phyloP scores from a whole-genome alignment of 2,888 invertebrate genomes.

The Cryptocephalus moraei region DNA sequence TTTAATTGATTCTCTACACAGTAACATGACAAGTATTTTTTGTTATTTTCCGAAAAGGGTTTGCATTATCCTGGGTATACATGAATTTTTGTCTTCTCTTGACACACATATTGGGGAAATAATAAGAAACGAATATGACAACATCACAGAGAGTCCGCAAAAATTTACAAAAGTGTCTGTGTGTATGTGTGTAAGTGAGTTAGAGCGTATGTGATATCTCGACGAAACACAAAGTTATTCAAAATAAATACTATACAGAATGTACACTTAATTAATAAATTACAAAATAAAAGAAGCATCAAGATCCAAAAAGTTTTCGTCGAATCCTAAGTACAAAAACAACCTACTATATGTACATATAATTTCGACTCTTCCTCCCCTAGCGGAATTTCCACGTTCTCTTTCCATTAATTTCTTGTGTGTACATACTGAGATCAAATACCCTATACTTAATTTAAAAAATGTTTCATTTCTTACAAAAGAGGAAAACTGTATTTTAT shows the following conservation, averaged over 20 bases:
- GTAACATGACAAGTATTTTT: too few species aligned
- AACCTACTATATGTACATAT: conserved; percentile 8
- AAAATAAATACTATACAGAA: conserved; percentile 39
- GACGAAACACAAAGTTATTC: conserved; percentile 16
- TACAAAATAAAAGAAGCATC: conserved; percentile 2
- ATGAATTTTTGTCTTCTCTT: too few species aligned
- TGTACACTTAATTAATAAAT: conserved; percentile 27
- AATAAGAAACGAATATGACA: conserved; percentile 27
- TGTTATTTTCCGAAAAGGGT: too few species aligned
- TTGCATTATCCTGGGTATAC: too few species aligned
- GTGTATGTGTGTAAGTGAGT: conserved; percentile 7
- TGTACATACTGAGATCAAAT: conserved; percentile 35
- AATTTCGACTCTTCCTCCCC: neutral
- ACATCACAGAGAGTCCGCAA: conserved; percentile 36
- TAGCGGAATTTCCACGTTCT: neutral
- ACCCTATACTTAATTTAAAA: conserved; percentile 1
- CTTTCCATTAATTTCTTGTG: conserved; percentile 12
- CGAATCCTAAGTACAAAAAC: conserved; percentile 1
- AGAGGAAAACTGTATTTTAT: conserved; percentile 27
- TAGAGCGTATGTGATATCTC: conserved; percentile 25
- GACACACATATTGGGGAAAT: conserved; percentile 21
- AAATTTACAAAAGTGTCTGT: conserved; percentile 19
- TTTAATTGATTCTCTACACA: too few species aligned
- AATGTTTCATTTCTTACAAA: neutral
- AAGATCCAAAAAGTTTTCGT: conserved; percentile 2